phyloP scores from a whole-genome alignment of 2,888 invertebrate genomes.

The Cataglyphis livida region DNA sequence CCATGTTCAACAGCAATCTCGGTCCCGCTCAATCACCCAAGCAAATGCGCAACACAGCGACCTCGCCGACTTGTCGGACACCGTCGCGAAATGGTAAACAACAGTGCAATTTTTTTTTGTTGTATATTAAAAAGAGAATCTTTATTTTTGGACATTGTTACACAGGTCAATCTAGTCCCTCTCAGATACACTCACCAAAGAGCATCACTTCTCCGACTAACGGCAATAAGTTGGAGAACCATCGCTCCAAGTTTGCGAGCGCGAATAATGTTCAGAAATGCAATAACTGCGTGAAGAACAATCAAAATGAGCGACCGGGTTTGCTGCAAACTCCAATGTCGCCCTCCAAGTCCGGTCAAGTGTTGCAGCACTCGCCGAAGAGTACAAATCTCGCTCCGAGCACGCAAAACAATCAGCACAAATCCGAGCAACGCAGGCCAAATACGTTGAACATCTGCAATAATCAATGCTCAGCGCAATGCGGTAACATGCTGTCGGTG shows the following conservation, averaged over 20 bases:
- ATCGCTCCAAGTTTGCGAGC: constrained; percentile 73
- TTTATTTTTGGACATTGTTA: neutral
- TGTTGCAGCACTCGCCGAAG: constrained; percentile 80
- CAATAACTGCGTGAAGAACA: constrained; percentile 83
- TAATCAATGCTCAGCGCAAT: constrained; percentile 81
- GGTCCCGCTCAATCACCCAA: constrained; percentile 81
- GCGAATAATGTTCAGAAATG: constrained; percentile 76
- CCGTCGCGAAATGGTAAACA: constrained; percentile 81
- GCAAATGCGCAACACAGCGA: constrained; percentile 82
- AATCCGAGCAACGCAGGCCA: constrained; percentile 80
- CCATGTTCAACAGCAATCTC: constrained; percentile 82
- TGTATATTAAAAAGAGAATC: neutral
- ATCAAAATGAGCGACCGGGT: constrained; percentile 82
- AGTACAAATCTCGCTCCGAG: constrained; percentile 77
- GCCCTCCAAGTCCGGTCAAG: constrained; percentile 82
- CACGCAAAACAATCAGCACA: constrained; percentile 80
- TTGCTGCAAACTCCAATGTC: constrained; percentile 82
- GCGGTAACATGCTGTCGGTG: constrained; percentile 79
- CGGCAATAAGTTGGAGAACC: constrained; percentile 76
- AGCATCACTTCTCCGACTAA: constrained; percentile 78
- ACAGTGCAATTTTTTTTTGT: neutral
- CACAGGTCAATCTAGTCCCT: constrained; percentile 82
- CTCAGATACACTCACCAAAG: constrained; percentile 81
- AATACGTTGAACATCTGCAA: constrained; percentile 82
- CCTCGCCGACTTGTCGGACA: constrained; percentile 82